These are phyloP conservation scores for Indicator indicator DNA, from an alignment of 2,113 vertebrate genomes.

Conservation along the genomic window DNA sequence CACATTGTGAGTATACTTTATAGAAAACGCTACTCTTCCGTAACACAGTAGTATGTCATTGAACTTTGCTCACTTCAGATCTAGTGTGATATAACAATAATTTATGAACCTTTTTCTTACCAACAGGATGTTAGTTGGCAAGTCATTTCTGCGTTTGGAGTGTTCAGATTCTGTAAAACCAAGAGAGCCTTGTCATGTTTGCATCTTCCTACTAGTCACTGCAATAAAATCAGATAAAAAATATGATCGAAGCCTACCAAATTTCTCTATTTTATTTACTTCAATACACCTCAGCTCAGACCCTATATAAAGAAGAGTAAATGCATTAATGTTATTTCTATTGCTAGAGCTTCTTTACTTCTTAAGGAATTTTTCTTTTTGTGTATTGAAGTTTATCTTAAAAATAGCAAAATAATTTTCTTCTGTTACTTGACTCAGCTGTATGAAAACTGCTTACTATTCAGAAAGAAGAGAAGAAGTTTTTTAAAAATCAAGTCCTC, in stretches of 20 bases:
- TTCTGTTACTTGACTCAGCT: neutral
- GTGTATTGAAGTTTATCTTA: neutral
- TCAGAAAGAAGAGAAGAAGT: neutral
- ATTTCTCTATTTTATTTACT: neutral
- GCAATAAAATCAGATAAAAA: neutral
- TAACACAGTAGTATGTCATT: neutral
- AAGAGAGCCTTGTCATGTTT: neutral
- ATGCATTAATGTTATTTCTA: neutral
- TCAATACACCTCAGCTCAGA: neutral
- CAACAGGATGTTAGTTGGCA: neutral
- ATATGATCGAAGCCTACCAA: neutral
- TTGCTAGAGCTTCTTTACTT: neutral
- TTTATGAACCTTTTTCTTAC: neutral
- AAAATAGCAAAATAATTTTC: neutral
- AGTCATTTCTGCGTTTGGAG: slow-evolving; percentile 3
- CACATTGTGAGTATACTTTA: neutral
- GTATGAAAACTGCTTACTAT: neutral
- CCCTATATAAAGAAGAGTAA: neutral
- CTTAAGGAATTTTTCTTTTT: neutral
- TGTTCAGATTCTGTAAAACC: neutral
- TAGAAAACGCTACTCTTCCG: neutral
- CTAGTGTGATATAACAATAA: neutral
- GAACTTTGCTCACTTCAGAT: neutral
- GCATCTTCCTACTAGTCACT: neutral
- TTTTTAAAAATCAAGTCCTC: neutral